Evolutionary conservation across 2,113 vertebrate species (phyloP), one percentile per base, ranked within the genome.

Genomic region (Eclectus roratus): DNA sequence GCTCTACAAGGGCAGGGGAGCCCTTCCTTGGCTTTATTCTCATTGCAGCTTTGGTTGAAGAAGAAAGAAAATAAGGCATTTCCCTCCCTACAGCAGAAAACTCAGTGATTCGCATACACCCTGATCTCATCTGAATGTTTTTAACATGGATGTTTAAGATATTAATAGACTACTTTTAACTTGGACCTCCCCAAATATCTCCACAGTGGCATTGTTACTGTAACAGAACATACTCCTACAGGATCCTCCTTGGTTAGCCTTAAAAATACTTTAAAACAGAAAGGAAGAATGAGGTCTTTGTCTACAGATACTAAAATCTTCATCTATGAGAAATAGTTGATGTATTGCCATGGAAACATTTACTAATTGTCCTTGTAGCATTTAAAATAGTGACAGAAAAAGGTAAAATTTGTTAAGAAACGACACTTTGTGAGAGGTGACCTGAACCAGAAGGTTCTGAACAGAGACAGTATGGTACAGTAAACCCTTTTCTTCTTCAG

Each of bases 331-430:
- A 96, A 97, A 80, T n/a, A 80, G 64, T 93, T 10, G 1, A 80
- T 94, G 35, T 63, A 94, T 85, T 74, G 44, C 70, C 50, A 92
- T 95, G 68, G 94, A 97, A 96, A 97, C 91, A 89, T 96, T 94
- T 97, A 95, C 84, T 93, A 85, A 90, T 96, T 88, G 96, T 96
- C 96, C 89, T 8, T 69, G 28, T 82, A 94, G 86, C 73, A 86
- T 50, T 49, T 63, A 94, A 93, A 78, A 94, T 80, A 93, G 72
- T 39, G 80, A 85, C 50, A 29, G 91, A 94, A 96, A 97, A 89
- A 95, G 89, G 96, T 96, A 97, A 96, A 80, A 95, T 94, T 94
- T 94, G 80, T 84, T 25, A 85, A 81, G 91, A 97, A 88, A 95
- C 85, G 13, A 47, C 25, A 52, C 46, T 80, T 31, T 78, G 64